phyloP scores from a whole-genome alignment of 2,888 invertebrate species.

The Tenthredo amoena region DNA sequence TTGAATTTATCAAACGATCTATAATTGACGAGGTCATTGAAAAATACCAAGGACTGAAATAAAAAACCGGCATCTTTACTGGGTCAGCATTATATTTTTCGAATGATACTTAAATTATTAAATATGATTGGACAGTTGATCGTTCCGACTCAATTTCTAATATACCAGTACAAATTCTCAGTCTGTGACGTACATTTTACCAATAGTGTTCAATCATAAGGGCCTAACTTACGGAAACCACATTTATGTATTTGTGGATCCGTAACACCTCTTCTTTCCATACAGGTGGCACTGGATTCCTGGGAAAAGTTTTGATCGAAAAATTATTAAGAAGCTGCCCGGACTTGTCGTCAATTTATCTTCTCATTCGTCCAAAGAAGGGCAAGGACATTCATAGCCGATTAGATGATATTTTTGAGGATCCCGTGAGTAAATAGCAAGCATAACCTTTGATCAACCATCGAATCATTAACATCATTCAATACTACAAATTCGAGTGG shows the following conservation, averaged over 20 bases:
- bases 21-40: not conserved
- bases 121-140: not conserved
- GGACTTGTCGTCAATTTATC: conserved; percentile 80
- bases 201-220: too few species aligned
- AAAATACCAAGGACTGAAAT: not conserved
- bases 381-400: conserved; percentile 84
- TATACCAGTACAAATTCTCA: too few species aligned
- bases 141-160: not conserved
- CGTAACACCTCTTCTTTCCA: not conserved
- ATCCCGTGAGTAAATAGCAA: conserved; percentile 79
- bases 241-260: not conserved
- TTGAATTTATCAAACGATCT: not conserved
- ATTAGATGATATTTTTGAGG: conserved; percentile 84
- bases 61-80: not conserved
- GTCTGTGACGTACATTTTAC: too few species aligned
- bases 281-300: conserved; percentile 78
- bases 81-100: not conserved
- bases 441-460: not conserved
- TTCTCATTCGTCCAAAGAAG: conserved; percentile 81
- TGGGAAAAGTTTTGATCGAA: conserved; percentile 81
- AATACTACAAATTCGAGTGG: not conserved
- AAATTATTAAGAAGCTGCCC: conserved; percentile 82
- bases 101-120: not conserved
- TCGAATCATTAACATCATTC: not conserved
- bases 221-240: not conserved